Evolutionary conservation across 2,888 invertebrate genomes (phyloP).

Genomic region (Myopa testacea): DNA sequence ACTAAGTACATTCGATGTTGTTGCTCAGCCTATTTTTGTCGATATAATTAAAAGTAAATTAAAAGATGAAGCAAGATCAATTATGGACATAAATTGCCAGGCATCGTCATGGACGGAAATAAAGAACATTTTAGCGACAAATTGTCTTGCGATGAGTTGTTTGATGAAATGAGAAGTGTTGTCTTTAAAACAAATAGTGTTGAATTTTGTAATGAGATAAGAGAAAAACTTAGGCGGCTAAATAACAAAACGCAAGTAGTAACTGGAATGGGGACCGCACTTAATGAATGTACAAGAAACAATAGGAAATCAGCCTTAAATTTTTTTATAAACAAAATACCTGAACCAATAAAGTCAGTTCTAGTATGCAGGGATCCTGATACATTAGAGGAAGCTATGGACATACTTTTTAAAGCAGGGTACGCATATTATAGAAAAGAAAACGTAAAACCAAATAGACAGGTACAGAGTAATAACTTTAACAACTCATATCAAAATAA

Average conservation of each 20-base stretch:
- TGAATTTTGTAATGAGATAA: conserved; percentile 46
- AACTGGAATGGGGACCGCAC: conserved; percentile 32
- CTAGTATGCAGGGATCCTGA: conserved; percentile 43
- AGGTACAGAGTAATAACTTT: no score
- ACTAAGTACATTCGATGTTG: conserved; percentile 37
- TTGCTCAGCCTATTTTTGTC: conserved; percentile 44
- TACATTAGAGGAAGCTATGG: conserved; percentile 43
- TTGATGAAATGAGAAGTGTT: conserved; percentile 39
- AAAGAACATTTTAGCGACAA: conserved; percentile 31
- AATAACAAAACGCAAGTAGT: conserved; percentile 42
- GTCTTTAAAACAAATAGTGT: conserved; percentile 41
- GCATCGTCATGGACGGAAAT: no score
- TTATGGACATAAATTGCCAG: no score
- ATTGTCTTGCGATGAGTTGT: conserved; percentile 41
- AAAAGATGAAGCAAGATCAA: no score
- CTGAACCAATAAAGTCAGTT: conserved; percentile 46
- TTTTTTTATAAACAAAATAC: conserved; percentile 47
- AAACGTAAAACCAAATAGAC: not conserved
- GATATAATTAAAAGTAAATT: conserved; percentile 26
- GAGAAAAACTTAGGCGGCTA: conserved; percentile 37
- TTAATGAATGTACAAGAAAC: conserved; percentile 38
- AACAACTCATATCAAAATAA: no score
- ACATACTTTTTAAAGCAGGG: conserved; percentile 43
- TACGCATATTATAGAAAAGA: conserved; percentile 11
- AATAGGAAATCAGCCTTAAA: conserved; percentile 45